Base-by-base conservation (phyloP, 2,113 vertebrate species). In the Saimiri boliviensis region DNA sequence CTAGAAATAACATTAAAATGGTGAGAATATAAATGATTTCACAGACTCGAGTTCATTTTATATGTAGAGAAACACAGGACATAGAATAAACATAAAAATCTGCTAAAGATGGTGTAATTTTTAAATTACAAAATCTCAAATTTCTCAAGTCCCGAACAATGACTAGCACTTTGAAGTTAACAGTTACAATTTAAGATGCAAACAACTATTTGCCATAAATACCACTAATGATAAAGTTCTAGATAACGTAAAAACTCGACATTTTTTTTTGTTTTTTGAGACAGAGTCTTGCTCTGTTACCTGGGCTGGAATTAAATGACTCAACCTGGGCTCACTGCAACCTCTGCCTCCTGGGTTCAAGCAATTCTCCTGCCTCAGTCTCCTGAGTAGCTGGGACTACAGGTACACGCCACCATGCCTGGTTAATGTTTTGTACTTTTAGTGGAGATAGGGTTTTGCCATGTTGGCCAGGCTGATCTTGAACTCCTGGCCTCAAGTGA, bases 21-120 rank as follows among this genome's bases (percentile, higher is more conserved):
- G 85, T 93, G 83, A 85, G 5, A 97, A 82, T 82, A 92, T 58
- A 83, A 35, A 68, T 94, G 45, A 87, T 70, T 80, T 88, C 73
- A 87, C 6, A 84, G 23, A 83, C 27, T 77, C 9, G 40, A 74
- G 17, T 86, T 76, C 14, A 93, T 83, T 91, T 95, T 74, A 88
- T 35, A 68, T 30, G 17, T 88, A 54, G 63, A 32, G 89, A 93
- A 95, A 71, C 8, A 37, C 60, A 79, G 6, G 32, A 35, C 6
- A 8, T 70, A 74, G 54, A 93, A 81, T 88, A 85, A 79, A 56
- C 16, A 40, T 10, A 35, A 82, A 94, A 92, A 45, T 20, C 30
- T 35, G 80, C 4, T 63, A 93, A 71, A 40, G 56, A 63, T 54
- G 6, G 13, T 76, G 1, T 56, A 49, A 54, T 79, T 95, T 81